phyloP scores from a whole-genome alignment of 1,140 invertebrate species.

The Drosophila pandora region DNA sequence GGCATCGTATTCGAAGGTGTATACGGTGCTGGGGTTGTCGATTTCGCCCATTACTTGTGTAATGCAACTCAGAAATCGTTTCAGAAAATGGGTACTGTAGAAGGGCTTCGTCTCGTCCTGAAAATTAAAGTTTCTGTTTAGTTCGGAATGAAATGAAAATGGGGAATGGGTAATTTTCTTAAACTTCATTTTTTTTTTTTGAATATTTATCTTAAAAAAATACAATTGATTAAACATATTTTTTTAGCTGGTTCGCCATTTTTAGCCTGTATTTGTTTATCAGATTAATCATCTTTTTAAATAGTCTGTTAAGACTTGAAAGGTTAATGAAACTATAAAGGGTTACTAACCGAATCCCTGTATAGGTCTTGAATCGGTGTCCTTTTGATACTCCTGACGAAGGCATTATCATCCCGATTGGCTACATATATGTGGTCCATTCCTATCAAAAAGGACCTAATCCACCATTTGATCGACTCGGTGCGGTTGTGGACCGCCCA shows the following conservation, averaged over 20 bases:
- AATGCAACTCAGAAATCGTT: conserved; percentile 16
- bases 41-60: conserved; percentile 16
- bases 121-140: not conserved
- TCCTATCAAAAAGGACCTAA: conserved; percentile 40
- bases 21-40: conserved; percentile 43
- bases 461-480: conserved; percentile 55
- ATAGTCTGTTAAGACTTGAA: not conserved
- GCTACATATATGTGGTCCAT: conserved; percentile 46
- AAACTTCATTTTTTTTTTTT: not conserved
- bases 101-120: conserved; percentile 20
- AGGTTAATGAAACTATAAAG: not conserved
- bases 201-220: too few relatives aligned
- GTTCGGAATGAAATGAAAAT: not conserved
- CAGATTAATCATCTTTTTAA: too few relatives aligned
- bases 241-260: too few relatives aligned
- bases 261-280: too few relatives aligned
- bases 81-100: conserved; percentile 47
- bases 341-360: conserved; percentile 38
- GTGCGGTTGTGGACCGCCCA: conserved; percentile 36
- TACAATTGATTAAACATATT: too few relatives aligned
- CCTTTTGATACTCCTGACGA: conserved; percentile 27
- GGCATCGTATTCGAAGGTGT: conserved; percentile 41
- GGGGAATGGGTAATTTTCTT: too few relatives aligned
- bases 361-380: conserved; percentile 15
- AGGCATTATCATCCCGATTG: conserved; percentile 18